A percentile compares a stretch with the other conserved stretches of the same genome.
Evolutionary conservation across 2,888 invertebrate species (phyloP).

Genomic region (Drosophila mulleri): DNA sequence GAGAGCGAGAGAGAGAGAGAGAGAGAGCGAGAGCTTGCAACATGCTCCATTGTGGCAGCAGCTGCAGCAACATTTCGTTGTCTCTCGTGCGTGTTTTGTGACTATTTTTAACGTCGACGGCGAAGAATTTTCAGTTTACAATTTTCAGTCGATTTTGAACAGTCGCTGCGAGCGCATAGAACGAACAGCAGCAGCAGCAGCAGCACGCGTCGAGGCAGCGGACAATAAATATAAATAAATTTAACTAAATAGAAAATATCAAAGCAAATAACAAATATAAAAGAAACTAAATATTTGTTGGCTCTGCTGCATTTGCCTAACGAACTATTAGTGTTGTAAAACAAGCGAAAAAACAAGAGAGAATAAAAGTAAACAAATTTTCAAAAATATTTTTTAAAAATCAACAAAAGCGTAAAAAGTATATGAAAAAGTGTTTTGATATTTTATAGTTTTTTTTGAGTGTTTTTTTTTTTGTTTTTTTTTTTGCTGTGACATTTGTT

Average conservation of each 20-base stretch:
- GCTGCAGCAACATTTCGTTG: conserved; percentile 42
- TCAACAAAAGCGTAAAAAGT: neutral
- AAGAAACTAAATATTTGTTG: no score
- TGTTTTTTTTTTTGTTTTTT: conserved; percentile 27
- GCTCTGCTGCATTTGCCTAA: neutral
- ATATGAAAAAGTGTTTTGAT: conserved; percentile 3
- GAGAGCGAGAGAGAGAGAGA: neutral
- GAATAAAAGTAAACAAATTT: neutral
- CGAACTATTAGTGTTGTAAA: neutral
- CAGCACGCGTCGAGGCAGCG: conserved; percentile 44
- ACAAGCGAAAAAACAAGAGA: neutral
- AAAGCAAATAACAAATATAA: no score
- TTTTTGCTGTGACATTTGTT: neutral
- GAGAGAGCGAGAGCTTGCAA: conserved; percentile 40
- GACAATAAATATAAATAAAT: conserved; percentile 4
- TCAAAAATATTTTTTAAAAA: neutral
- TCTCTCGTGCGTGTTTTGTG: conserved; percentile 20
- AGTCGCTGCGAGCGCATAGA: conserved; percentile 71
- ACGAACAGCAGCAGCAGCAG: conserved; percentile 21
- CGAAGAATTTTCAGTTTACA: conserved; percentile 63
- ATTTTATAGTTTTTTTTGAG: conserved; percentile 13
- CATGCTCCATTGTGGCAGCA: conserved; percentile 34
- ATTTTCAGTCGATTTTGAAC: conserved; percentile 75
- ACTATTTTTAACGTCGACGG: conserved; percentile 70
- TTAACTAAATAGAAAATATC: neutral